Percentiles rank a stretch among this genome's conserved stretches.
Conservation (phyloP, 1,140 invertebrate species). For the Zaprionus camerounensis region DNA sequence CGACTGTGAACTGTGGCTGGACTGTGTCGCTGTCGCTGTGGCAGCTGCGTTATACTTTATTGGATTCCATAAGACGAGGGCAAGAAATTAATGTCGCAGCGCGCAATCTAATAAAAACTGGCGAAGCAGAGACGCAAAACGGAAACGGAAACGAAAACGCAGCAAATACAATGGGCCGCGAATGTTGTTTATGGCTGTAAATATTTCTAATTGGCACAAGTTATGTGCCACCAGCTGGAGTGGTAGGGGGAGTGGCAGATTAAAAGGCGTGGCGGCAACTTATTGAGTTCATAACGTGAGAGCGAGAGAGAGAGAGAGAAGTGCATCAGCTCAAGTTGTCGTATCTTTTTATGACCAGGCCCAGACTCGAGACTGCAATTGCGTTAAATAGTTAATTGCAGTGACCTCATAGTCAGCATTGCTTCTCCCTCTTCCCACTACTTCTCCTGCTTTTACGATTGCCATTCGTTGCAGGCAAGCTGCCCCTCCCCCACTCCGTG, state of each 20-base stretch:
- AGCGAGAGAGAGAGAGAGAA: slow-evolving; percentile 5
- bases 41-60: slow-evolving; percentile 67
- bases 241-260: neutral
- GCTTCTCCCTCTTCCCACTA: neutral
- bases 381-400: slow-evolving; percentile 55
- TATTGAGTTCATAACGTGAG: slow-evolving; percentile 23
- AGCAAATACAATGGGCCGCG: slow-evolving; percentile 44
- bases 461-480: slow-evolving; percentile 36
- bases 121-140: slow-evolving; percentile 19
- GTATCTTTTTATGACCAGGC: slow-evolving; percentile 47
- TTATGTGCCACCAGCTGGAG: slow-evolving; percentile 54
- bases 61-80: slow-evolving; percentile 48
- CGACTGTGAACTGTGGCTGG: slow-evolving; percentile 9
- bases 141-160: slow-evolving; percentile 16
- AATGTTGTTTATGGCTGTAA: slow-evolving; percentile 78
- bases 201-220: slow-evolving; percentile 73
- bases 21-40: neutral
- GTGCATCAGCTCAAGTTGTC: slow-evolving; percentile 36
- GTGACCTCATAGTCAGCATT: slow-evolving; percentile 8
- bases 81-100: slow-evolving; percentile 62
- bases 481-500: slow-evolving; percentile 3
- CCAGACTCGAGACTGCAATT: slow-evolving; percentile 33
- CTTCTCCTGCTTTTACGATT: slow-evolving; percentile 17
- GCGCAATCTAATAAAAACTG: slow-evolving; percentile 72
- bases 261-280: neutral